Evolutionary conservation across 2,888 invertebrate genomes (phyloP), one percentile per base, ranked within the genome.

Genomic region (Scaptomyza flava): DNA sequence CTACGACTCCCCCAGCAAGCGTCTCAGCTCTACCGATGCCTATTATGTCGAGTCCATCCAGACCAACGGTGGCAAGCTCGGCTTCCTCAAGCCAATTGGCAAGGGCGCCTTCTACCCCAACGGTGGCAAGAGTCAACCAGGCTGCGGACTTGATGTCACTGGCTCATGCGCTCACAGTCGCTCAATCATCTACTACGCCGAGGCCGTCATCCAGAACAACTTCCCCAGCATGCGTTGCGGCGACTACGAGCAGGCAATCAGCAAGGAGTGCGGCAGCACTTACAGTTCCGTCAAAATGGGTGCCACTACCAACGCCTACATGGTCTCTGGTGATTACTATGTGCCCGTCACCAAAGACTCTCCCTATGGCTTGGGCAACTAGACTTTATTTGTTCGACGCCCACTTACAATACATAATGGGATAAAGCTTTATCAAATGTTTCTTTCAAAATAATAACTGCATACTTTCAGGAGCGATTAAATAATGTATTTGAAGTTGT

Each of bases 31-130:
- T 27, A 62, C 38, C 14, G 91, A 91, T 79, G 91, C 91, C 17
- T 60, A 34, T n/a, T 91, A 91, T 31, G 91, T 91, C 6, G 91
- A 92, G 69, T 78, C 89, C 42, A 90, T 91, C 57, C 91, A 91
- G 45, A 91, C 91, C 4, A 82, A 90, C 68, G 89, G 82, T 1
- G 90, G 87, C 1, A 14, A 17, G 1, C 66, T 90, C 14, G 91
- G 92, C 1, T 91, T 90, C 76, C 69, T 89, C 9, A 69, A 79
- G 67, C 91, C 91, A 36, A 87, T 91, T 30, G 91, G 91, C 61
- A 92, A 92, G 90, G 92, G 92, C 87, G 92, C 92, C 86, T 93
- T 93, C 91, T 93, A 93, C 92, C 93, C 93, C 88, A 93, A 93
- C 92, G 91, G 91, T 68, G 91, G 93, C 91, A 92, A 93, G 91